Conservation (phyloP, 2,888 invertebrate species). For the Oligia latruncula region DNA sequence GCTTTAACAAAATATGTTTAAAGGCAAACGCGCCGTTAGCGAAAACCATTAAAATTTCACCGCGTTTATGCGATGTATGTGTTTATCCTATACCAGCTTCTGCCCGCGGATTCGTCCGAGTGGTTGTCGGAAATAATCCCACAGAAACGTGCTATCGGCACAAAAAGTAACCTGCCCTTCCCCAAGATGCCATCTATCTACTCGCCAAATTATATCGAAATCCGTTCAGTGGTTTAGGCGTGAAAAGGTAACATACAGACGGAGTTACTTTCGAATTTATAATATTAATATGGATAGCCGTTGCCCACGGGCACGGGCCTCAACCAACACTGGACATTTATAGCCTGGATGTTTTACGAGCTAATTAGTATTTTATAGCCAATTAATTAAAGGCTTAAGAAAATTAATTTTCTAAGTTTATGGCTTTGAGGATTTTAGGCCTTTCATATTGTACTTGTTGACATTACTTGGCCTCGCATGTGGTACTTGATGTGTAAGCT, state of each 20-base stretch:
- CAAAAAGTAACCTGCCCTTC: background rate
- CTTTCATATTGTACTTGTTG: slow-evolving; percentile 4
- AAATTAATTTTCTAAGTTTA: slow-evolving; percentile 28
- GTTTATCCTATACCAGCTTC: background rate
- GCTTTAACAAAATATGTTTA: slow-evolving; percentile 26
- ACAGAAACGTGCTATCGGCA: background rate
- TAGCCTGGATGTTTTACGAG: slow-evolving; percentile 33
- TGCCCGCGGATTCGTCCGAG: background rate
- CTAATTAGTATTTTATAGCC: slow-evolving; percentile 44
- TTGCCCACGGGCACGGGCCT: slow-evolving; percentile 5
- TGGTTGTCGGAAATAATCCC: background rate
- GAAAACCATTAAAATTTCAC: slow-evolving; percentile 39
- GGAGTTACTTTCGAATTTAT: background rate
- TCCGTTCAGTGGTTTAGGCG: background rate
- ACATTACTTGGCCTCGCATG: background rate
- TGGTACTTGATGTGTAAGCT: background rate
- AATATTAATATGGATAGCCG: background rate
- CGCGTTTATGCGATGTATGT: background rate
- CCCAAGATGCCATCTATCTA: background rate
- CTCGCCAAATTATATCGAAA: background rate
- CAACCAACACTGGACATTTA: slow-evolving; percentile 26
- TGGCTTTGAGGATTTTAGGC: background rate
- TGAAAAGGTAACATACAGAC: background rate
- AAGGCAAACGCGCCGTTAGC: background rate
- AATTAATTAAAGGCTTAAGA: slow-evolving; percentile 25